A percentile compares a stretch with the other conserved stretches of the same genome.
phyloP scores from a whole-genome alignment of 2,888 invertebrate species.

The Amphipyra berbera region DNA sequence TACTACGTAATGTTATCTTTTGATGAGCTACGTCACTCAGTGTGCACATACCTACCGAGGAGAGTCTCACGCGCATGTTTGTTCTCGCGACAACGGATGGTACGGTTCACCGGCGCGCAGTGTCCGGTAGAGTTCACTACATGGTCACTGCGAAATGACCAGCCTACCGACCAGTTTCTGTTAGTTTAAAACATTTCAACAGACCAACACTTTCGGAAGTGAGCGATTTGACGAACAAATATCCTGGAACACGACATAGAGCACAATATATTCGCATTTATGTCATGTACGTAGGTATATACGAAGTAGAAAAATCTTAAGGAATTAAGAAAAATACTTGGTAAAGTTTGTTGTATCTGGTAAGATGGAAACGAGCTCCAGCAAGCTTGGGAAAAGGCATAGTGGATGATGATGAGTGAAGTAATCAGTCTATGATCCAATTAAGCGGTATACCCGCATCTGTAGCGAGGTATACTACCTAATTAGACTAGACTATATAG shows the following conservation, averaged over 20 bases:
- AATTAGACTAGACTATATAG: slow-evolving; percentile 18
- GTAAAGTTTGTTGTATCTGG: too few species aligned
- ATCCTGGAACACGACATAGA: slow-evolving; percentile 57
- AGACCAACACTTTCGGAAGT: slow-evolving; percentile 69
- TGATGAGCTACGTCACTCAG: slow-evolving; percentile 28
- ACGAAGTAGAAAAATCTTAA: too few species aligned
- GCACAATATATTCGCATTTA: too few species aligned
- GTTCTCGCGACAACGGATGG: slow-evolving; percentile 66
- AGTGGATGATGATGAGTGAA: not conserved
- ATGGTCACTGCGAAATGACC: slow-evolving; percentile 76
- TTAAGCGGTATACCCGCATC: not conserved
- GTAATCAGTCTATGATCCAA: slow-evolving; percentile 6
- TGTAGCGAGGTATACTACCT: not conserved
- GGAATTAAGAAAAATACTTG: too few species aligned
- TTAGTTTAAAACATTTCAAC: slow-evolving; percentile 55
- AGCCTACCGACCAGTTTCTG: slow-evolving; percentile 65
- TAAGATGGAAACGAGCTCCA: too few species aligned
- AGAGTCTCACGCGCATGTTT: slow-evolving; percentile 80
- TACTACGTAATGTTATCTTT: slow-evolving; percentile 37
- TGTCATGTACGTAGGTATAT: too few species aligned
- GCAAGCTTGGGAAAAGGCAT: too few species aligned
- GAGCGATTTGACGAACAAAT: slow-evolving; percentile 68
- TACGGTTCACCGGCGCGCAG: slow-evolving; percentile 76
- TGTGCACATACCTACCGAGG: slow-evolving; percentile 67
- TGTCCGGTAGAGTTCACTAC: slow-evolving; percentile 75